Evolutionary conservation across 64 coral and sea anemone genomes (phyloP), one percentile per base, ranked within the genome.

Genomic region (Dendronephthya gigantea): DNA sequence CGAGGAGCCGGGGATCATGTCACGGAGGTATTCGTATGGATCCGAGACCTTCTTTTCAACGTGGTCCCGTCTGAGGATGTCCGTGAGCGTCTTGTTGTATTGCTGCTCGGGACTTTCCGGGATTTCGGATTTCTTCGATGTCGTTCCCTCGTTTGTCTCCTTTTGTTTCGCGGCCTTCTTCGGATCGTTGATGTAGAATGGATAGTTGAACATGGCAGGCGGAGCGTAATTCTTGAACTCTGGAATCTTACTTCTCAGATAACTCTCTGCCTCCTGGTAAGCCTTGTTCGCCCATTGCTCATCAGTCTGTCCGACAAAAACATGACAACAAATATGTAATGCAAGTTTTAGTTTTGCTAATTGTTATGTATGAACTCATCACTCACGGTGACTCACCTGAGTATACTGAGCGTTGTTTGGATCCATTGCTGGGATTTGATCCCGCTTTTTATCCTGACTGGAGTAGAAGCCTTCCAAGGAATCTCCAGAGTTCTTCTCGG

Each of bases 21-120:
- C 90, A 16, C 92, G 92, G 2, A 98, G 89, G 58, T 98, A 98
- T 41, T 93, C 85, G 72, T 85, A 98, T 2, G 95, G 92, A 76
- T 98, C 95, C 0, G 72, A 79, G 15, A 1, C 15, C 30, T 34
- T 39, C 17, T 79, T 79, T 0, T 8, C 37, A 79, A 79, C 30
- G 15, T 79, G 72, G 30, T 79, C 72, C 36, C 32, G 25, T 79
- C 37, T 79, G 2, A 79, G 32, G 32, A 79, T 79, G 36, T 79
- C 72, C 36, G 1, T 5, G 9, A 79, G 36, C 1, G 72, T 79
- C 30, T 79, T 79, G 72, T 79, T 79, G 31, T 79, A 79, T 79
- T 79, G 34, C 32, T 79, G 27, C 72, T 79, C 72, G 10, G 72
- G 72, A 39, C 37, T 39, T 34, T 79, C 27, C 10, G 72, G 72